A percentile compares a stretch with the other conserved stretches of the same genome.
These are phyloP conservation scores for Nasonia giraulti DNA, from an alignment of 1,140 invertebrate species.

Conservation along the genomic window DNA sequence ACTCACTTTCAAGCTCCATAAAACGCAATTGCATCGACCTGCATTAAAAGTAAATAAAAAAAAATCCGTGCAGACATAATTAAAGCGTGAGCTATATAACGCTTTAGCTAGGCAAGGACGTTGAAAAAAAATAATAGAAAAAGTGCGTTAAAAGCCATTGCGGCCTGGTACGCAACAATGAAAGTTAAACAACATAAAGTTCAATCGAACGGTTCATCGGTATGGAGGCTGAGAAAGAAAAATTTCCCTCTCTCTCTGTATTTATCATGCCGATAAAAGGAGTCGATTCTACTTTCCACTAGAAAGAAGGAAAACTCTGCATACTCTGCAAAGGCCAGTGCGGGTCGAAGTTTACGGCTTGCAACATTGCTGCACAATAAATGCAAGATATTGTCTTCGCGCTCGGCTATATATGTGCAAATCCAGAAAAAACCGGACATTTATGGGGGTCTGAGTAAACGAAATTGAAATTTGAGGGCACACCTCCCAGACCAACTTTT, in stretches of 20 bases:
- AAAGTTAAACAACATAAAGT: slow-evolving; percentile 26
- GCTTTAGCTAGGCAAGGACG: background rate
- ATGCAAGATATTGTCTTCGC: slow-evolving; percentile 36
- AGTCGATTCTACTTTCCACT: slow-evolving; percentile 14
- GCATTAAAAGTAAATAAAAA: background rate
- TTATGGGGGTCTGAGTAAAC: no score
- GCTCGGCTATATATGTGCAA: background rate
- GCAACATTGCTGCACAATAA: slow-evolving; percentile 5
- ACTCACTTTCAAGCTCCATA: background rate
- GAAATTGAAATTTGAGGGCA: no score
- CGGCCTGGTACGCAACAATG: background rate
- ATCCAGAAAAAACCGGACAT: no score
- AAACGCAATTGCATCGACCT: background rate
- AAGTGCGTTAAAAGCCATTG: background rate
- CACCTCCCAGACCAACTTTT: no score
- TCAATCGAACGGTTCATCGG: slow-evolving; percentile 10
- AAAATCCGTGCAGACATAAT: background rate
- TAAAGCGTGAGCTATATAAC: background rate
- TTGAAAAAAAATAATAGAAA: background rate
- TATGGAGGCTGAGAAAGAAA: background rate
- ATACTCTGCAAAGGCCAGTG: background rate
- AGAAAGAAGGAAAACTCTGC: background rate
- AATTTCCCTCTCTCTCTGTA: background rate
- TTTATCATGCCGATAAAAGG: slow-evolving; percentile 40
- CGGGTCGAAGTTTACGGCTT: slow-evolving; percentile 12